Conservation (phyloP, 2,113 vertebrate species). For the Amblyopsis rosae region DNA sequence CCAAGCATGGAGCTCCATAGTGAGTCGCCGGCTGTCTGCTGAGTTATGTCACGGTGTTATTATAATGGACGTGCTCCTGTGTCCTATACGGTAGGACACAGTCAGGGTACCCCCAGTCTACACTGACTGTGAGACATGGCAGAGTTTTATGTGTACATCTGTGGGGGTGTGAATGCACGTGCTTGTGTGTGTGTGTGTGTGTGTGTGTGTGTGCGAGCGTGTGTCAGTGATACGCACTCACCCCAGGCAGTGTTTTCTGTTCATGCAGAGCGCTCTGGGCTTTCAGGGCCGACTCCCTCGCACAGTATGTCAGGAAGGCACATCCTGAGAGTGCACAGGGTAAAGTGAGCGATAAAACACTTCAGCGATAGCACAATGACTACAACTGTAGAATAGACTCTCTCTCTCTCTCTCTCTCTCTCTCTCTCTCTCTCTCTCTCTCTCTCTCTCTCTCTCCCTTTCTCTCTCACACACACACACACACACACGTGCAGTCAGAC, state of each 20-base stretch:
- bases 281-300: conserved; percentile 89
- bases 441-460: too few relatives aligned
- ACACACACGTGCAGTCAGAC: neutral
- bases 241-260: conserved; percentile 91
- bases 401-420: too few relatives aligned
- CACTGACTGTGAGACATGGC: conserved; percentile 7
- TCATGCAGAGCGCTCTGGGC: conserved; percentile 91
- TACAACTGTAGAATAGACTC: neutral
- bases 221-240: conserved; percentile 69
- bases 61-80: conserved; percentile 57
- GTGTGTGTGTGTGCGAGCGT: conserved; percentile 22
- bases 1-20: conserved; percentile 38
- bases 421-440: too few relatives aligned
- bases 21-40: conserved; percentile 63
- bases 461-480: neutral
- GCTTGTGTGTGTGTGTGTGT: conserved; percentile 17
- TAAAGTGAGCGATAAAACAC: conserved; percentile 21
- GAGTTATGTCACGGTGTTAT: conserved; percentile 65
- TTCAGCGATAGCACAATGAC: too few relatives aligned
- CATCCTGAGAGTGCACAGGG: conserved; percentile 77
- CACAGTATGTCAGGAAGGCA: conserved; percentile 92
- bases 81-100: conserved; percentile 1
- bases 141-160: neutral
- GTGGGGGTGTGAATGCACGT: neutral
- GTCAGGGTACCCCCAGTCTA: too few relatives aligned